Evolutionary conservation across 2,888 invertebrate genomes (phyloP).

Genomic region (Nesidiocoris tenuis): DNA sequence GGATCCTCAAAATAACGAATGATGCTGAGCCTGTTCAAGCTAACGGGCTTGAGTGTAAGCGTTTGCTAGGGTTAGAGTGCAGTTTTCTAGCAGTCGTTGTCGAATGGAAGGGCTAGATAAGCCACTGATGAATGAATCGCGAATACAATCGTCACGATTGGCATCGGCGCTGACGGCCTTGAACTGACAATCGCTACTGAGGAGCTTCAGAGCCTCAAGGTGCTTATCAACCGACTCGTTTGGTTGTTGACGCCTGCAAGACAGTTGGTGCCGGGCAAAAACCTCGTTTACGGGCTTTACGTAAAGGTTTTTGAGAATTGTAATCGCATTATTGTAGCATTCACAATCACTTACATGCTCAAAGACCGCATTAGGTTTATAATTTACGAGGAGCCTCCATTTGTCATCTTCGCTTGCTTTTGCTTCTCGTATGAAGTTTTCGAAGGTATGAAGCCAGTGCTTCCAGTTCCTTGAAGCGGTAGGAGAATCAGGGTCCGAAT

Average conservation of each 20-base stretch:
- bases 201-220: not conserved
- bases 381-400: slow-evolving; percentile 12
- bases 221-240: slow-evolving; percentile 12
- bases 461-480: not conserved
- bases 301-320: not conserved
- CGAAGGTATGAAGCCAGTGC: not conserved
- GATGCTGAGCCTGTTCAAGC: slow-evolving; percentile 17
- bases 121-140: slow-evolving; percentile 8
- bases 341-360: slow-evolving; percentile 4
- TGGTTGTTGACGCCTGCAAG: slow-evolving; percentile 2
- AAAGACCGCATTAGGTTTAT: not conserved
- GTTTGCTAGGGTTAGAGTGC: slow-evolving; percentile 5
- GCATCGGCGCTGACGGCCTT: slow-evolving; percentile 20
- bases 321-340: not conserved
- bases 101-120: not conserved
- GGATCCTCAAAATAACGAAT: not conserved
- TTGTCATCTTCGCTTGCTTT: not conserved
- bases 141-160: slow-evolving; percentile 13
- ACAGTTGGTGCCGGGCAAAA: slow-evolving; percentile 12
- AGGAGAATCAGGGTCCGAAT: not conserved
- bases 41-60: slow-evolving; percentile 21
- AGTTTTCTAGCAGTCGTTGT: slow-evolving; percentile 23
- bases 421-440: not conserved
- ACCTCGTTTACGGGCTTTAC: slow-evolving; percentile 23
- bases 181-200: slow-evolving; percentile 13